Percentiles rank a stretch among this genome's conserved stretches.
phyloP scores from a whole-genome alignment of 1,140 invertebrate species.

The Mylabris phalerata region DNA sequence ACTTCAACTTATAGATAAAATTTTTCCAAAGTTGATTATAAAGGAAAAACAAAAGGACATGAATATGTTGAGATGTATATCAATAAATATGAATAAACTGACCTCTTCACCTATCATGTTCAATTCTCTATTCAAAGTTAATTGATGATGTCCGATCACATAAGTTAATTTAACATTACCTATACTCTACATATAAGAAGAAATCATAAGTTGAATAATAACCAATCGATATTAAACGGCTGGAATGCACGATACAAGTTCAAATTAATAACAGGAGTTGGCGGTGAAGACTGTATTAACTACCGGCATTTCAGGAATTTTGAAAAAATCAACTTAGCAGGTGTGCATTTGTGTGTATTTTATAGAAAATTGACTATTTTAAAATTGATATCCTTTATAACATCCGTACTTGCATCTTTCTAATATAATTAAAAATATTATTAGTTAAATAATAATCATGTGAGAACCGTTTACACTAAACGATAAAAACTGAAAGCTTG shows the following conservation, averaged over 20 bases:
- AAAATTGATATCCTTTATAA: conserved; percentile 19
- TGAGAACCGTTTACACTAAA: too few relatives aligned
- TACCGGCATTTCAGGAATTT: conserved; percentile 28
- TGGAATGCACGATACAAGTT: conserved; percentile 23
- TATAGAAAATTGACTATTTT: conserved; percentile 1
- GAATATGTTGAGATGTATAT: too few relatives aligned
- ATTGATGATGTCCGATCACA: background rate
- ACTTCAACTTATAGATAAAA: too few relatives aligned
- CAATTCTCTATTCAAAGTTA: background rate
- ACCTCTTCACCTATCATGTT: conserved; percentile 10
- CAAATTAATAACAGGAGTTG: conserved; percentile 26
- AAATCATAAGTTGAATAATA: conserved; percentile 9
- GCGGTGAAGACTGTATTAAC: conserved; percentile 29
- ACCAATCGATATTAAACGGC: conserved; percentile 21
- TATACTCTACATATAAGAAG: too few relatives aligned
- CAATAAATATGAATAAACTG: background rate
- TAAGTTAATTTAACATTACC: conserved; percentile 11
- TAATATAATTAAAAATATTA: too few relatives aligned
- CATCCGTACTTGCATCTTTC: conserved; percentile 8
- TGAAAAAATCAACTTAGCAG: conserved; percentile 21
- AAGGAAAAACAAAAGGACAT: too few relatives aligned
- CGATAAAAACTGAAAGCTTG: too few relatives aligned
- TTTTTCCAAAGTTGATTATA: too few relatives aligned
- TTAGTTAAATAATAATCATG: too few relatives aligned
- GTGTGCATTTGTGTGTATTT: conserved; percentile 16